Percentiles rank a stretch among this genome's conserved stretches.
These are phyloP conservation scores for Xestobium rufovillosum DNA, from an alignment of 2,888 invertebrate genomes.

Conservation along the genomic window DNA sequence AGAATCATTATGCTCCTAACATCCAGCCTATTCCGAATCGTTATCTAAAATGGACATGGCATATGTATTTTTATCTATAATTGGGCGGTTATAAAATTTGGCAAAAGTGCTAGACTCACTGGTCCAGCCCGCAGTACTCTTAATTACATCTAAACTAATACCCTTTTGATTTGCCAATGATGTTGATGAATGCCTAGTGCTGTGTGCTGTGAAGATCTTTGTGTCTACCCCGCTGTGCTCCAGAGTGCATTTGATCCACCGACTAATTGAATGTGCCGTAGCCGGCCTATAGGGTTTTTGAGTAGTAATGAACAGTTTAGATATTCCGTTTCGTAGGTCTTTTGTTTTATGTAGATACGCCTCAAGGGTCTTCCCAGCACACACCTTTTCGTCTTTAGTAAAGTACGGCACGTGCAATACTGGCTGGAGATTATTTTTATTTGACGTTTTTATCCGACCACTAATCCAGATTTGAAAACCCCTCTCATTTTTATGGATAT, in stretches of 20 bases:
- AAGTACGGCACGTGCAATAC: conserved; percentile 6
- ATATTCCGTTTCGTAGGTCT: conserved; percentile 6
- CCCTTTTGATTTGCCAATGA: conserved; percentile 19
- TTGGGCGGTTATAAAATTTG: conserved; percentile 6
- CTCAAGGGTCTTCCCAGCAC: conserved; percentile 9
- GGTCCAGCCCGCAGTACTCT: conserved; percentile 21
- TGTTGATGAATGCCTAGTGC: conserved; percentile 21
- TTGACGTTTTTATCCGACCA: conserved; percentile 6
- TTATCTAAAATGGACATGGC: conserved; percentile 7
- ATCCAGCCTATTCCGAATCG: too few relatives aligned
- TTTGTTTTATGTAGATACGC: conserved; percentile 8
- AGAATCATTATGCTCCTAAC: too few relatives aligned
- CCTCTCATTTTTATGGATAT: not conserved
- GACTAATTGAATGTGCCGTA: conserved; percentile 6
- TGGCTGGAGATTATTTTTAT: conserved; percentile 5
- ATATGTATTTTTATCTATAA: conserved; percentile 2
- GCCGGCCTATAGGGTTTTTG: conserved; percentile 11
- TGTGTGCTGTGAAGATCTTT: conserved; percentile 20
- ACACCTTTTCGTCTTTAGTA: conserved; percentile 4
- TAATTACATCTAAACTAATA: conserved; percentile 15
- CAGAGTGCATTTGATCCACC: conserved; percentile 11
- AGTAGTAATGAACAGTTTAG: conserved; percentile 8
- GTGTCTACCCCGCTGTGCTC: conserved; percentile 19
- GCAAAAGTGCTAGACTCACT: conserved; percentile 16
- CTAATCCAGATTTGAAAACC: conserved; percentile 5